Conservation (phyloP, 1,140 invertebrate genomes). For the Cepaea nemoralis region DNA sequence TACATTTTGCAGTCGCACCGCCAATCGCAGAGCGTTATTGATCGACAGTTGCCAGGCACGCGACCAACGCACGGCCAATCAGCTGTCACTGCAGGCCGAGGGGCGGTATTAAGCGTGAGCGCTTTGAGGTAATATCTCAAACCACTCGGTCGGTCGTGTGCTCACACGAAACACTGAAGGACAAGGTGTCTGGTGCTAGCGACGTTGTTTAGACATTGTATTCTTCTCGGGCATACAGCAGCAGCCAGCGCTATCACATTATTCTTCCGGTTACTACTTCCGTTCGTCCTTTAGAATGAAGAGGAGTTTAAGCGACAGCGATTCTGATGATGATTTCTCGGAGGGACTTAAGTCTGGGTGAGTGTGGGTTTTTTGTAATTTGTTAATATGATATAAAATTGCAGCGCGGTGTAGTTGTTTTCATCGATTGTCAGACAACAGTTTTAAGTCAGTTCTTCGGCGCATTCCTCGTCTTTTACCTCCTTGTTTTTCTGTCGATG, state of each 20-base stretch:
- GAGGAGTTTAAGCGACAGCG: constrained; percentile 71
- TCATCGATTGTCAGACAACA: no score
- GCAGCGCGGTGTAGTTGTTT: no score
- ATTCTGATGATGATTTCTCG: constrained; percentile 71
- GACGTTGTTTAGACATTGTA: background rate
- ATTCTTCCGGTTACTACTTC: background rate
- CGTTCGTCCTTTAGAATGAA: constrained; percentile 64
- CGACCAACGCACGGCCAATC: constrained; percentile 32
- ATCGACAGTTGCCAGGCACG: constrained; percentile 26
- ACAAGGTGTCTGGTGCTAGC: constrained; percentile 20
- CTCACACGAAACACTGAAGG: constrained; percentile 16
- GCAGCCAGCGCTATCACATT: background rate
- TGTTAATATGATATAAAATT: no score
- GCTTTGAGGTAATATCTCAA: constrained; percentile 22
- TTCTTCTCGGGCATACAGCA: background rate
- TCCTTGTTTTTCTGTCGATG: no score
- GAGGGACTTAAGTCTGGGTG: constrained; percentile 72
- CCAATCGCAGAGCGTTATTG: constrained; percentile 29
- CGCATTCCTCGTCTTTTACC: no score
- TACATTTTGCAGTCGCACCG: background rate
- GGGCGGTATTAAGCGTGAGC: constrained; percentile 32
- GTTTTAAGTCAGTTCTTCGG: no score
- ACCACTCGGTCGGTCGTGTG: constrained; percentile 19
- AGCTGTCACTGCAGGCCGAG: background rate
- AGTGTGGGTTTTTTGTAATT: constrained; percentile 55